These are phyloP conservation scores for Condylura cristata DNA, from an alignment of 2,113 vertebrate species.

Conservation along the genomic window DNA sequence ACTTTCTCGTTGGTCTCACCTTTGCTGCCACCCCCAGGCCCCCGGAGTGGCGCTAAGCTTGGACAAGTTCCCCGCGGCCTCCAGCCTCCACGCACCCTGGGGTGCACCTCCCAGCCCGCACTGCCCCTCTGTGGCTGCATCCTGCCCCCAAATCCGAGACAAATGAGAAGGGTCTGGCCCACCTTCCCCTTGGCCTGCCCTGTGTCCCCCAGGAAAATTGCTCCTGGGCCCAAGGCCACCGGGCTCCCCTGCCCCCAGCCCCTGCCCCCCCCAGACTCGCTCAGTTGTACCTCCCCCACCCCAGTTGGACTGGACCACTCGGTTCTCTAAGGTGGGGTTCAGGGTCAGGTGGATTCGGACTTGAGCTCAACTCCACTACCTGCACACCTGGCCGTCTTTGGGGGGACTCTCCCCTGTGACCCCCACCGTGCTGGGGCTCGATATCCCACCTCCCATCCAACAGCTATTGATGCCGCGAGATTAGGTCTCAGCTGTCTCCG, in stretches of 20 bases:
- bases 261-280: no score
- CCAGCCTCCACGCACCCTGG: no score
- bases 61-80: not conserved
- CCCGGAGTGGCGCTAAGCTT: not conserved
- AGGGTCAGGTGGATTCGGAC: not conserved
- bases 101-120: not conserved
- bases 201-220: not conserved
- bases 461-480: not conserved
- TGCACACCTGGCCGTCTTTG: rapidly evolving
- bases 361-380: not conserved
- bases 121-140: rapidly evolving
- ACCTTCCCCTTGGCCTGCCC: not conserved
- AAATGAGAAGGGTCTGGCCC: not conserved
- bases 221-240: no score
- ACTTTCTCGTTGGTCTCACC: not conserved
- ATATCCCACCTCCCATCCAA: not conserved
- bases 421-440: not conserved
- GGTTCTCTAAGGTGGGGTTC: not conserved
- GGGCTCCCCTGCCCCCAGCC: no score
- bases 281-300: rapidly evolving
- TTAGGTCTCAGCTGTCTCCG: not conserved
- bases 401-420: not conserved
- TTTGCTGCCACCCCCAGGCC: not conserved
- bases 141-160: not conserved
- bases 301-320: rapidly evolving